These are phyloP conservation scores for Alethe castanea DNA, from an alignment of 2,113 vertebrate species.

Conservation along the genomic window DNA sequence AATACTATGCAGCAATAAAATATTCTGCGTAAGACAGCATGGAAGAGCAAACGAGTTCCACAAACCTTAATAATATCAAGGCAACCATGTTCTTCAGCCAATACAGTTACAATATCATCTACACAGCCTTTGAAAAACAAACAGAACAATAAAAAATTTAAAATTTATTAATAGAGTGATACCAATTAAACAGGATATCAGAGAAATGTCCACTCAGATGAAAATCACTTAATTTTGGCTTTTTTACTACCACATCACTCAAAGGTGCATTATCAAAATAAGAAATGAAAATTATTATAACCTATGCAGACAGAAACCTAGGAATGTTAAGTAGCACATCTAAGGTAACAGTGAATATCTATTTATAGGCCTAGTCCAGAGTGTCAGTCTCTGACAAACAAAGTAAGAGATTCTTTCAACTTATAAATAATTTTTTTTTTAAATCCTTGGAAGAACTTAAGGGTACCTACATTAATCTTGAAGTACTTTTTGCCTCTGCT, in stretches of 20 bases:
- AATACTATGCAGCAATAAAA: background rate
- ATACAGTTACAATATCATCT: constrained; percentile 89
- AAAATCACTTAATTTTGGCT: background rate
- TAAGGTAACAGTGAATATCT: background rate
- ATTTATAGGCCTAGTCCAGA: background rate
- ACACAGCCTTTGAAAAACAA: constrained; percentile 81
- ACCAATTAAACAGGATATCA: background rate
- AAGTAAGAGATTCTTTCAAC: background rate
- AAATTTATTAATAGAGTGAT: background rate
- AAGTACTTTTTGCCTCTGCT: background rate
- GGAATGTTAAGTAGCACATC: background rate
- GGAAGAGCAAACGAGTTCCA: background rate
- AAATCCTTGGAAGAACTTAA: background rate
- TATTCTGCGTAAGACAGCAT: background rate
- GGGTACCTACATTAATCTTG: background rate
- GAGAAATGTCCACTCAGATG: background rate
- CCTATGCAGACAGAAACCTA: background rate
- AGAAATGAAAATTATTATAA: background rate
- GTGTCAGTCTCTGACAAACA: background rate
- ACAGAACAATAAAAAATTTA: background rate
- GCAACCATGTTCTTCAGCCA: constrained; percentile 96
- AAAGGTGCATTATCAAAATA: background rate
- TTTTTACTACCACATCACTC: background rate
- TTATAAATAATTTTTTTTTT: background rate
- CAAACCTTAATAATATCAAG: constrained; percentile 88